Base-by-base conservation (phyloP, 1,140 invertebrate species). In the Antheraea mylitta region DNA sequence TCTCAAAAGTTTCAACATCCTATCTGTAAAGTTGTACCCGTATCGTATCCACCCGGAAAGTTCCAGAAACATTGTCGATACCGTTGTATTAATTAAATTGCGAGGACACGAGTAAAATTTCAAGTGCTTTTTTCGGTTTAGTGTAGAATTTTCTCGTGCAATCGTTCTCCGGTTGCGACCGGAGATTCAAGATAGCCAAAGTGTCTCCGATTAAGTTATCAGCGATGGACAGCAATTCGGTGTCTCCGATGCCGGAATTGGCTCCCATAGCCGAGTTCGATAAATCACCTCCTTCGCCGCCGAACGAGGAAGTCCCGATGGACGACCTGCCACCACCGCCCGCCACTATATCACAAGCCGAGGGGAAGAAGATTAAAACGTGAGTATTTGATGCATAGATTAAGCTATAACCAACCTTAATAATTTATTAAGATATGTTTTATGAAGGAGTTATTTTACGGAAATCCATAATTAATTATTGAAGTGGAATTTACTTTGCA, bases 211-310 rank as follows among this genome's bases (percentile, higher is more conserved):
- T 93, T 81, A 93, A 93, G 88, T 82, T 93, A 82, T 91, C 91
- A 68, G 90, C 92, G 79, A 94, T 94, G 93, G 94, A 94, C 83
- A 94, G 92, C 84, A 94, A 94, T 83, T 93, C 94, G 70, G 94
- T 94, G 78, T 94, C 94, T 8, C 94, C 94, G 66, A 94, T 94
- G 94, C 94, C 94, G 60, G 94, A 94, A 76, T 79, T 94, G 81
- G 94, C 94, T 59, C 94, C 94, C 7, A 94, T 94, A 66, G 94
- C 94, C 13, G 94, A 94, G 87, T 94, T 94, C 76, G 94, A 94
- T 75, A 94, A 94, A 84, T 94, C 94, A 9, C 94, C 94, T 42
- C 94, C 94, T n/a, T 93, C 94, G 66, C 93, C 93, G 22, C 92
- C 91, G 7, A 93, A 94, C 78, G 94, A 94, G 75, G 93, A 93